These are phyloP conservation scores for Chiroxiphia lanceolata DNA, from an alignment of 2,797 vertebrate species.

Conservation along the genomic window DNA sequence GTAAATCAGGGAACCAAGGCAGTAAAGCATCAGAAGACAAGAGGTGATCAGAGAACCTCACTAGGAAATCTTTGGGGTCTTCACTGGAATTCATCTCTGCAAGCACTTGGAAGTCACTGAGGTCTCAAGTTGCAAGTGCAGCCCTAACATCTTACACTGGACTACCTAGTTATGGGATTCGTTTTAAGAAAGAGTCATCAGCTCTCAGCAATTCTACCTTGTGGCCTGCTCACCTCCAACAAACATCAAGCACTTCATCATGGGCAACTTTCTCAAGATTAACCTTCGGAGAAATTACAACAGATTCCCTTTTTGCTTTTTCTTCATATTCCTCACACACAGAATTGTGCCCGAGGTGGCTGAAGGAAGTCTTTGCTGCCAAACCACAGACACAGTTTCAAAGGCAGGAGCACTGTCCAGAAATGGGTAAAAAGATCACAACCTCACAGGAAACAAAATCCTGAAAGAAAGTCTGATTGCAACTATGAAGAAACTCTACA, in stretches of 20 bases:
- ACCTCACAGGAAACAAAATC: neutral
- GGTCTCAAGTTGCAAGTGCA: neutral
- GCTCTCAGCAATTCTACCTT: neutral
- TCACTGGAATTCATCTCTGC: neutral
- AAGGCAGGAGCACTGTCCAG: neutral
- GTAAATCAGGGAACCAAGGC: neutral
- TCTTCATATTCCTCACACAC: neutral
- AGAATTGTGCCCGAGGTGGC: neutral
- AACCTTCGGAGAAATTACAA: neutral
- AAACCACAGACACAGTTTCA: neutral
- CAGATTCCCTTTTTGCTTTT: neutral
- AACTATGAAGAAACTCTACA: neutral
- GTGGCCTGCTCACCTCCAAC: neutral
- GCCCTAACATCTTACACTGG: neutral
- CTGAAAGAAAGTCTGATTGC: neutral
- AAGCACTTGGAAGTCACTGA: neutral
- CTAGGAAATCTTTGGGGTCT: neutral
- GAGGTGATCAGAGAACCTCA: no score
- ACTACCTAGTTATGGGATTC: fast-evolving
- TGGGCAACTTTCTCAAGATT: no score
- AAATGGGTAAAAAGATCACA: neutral
- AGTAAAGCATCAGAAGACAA: neutral
- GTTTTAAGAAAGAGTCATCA: neutral
- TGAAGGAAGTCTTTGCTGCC: neutral
- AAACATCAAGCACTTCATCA: neutral